Base-by-base conservation (phyloP, 2,113 vertebrate genomes). In the Anas platyrhynchos region DNA sequence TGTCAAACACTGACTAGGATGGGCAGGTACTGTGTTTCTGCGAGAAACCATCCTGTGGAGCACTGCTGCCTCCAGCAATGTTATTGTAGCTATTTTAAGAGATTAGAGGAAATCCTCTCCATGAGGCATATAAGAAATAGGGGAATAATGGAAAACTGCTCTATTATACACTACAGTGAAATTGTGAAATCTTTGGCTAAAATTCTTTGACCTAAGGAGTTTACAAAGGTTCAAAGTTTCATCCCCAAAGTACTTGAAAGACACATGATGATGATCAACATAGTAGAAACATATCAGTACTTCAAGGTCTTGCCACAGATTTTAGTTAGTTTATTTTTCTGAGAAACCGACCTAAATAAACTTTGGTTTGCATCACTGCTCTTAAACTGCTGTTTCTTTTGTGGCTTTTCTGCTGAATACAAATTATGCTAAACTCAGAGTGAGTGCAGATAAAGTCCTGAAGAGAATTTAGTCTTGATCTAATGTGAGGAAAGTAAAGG, bases 261-360 rank as follows among this genome's bases (percentile, higher is more conserved):
- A 4, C 10, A 50, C 2, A 2, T 36, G 21, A 9, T 46, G 36
- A 46, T 62, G 1, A 48, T 38, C 4, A 3, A 2, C 3, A 20
- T 34, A 16, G 11, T 7, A 67, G 65, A 72, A 15, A 10, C 6
- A 12, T 21, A 32, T 6, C 36, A 72, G 7, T 7, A 4, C 8
- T 65, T 88, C 22, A 59, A 56, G 26, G 16, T 71, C n/a, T 52
- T 71, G 6, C 29, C 26, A 66, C 4, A 43, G 17, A 26, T 50
- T 67, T 66, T 25, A 63, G 4, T 43, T 69, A 9, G 13, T 18
- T 50, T 26, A 3, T 7, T 6, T 75, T 34, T 76, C n/a, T 38
- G 6, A 89, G 13, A 25, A 65, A 14, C 23, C 82, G 41, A 32
- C 1, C 5, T 13, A 81, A 67, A 44, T 34, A 46, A 41, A 58